Percentiles rank a stretch among this genome's conserved stretches.
Evolutionary conservation across 2,113 vertebrate species (phyloP).

Genomic region (Melanocharis versteri): DNA sequence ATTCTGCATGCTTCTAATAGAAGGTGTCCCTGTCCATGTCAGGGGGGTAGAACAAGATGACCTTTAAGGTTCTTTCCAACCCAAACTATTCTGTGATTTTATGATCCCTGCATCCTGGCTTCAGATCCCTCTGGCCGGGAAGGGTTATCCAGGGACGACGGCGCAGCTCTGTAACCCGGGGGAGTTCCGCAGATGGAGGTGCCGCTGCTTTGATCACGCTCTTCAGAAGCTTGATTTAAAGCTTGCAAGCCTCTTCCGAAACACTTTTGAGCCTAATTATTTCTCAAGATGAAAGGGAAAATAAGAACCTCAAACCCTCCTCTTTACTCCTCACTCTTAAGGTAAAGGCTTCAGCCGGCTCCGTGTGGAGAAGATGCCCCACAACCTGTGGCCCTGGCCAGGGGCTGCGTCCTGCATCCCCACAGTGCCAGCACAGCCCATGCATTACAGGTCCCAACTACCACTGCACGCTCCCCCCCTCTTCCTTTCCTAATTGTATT

Average conservation of each 20-base stretch:
- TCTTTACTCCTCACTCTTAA: background rate
- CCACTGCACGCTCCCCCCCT: fast-evolving
- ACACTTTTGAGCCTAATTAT: background rate
- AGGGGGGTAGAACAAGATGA: background rate
- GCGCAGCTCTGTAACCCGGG: fast-evolving
- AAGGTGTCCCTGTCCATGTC: background rate
- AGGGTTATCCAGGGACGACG: background rate
- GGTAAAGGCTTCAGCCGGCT: background rate
- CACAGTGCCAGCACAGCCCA: background rate
- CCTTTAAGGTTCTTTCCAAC: background rate
- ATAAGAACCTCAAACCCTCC: background rate
- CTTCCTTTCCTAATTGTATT: background rate
- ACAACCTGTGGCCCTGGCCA: fast-evolving
- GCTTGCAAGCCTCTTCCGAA: background rate
- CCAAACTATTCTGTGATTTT: background rate
- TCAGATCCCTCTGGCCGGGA: background rate
- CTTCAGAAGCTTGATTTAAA: constrained; percentile 3
- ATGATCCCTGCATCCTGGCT: background rate
- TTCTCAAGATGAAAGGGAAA: background rate
- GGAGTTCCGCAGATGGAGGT: background rate
- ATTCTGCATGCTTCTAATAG: background rate
- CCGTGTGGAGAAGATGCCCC: fast-evolving
- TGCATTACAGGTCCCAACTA: background rate
- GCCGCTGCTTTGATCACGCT: background rate
- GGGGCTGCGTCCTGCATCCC: background rate